phyloP scores from a whole-genome alignment of 2,113 vertebrate genomes.

The Acrocephalus arundinaceus region DNA sequence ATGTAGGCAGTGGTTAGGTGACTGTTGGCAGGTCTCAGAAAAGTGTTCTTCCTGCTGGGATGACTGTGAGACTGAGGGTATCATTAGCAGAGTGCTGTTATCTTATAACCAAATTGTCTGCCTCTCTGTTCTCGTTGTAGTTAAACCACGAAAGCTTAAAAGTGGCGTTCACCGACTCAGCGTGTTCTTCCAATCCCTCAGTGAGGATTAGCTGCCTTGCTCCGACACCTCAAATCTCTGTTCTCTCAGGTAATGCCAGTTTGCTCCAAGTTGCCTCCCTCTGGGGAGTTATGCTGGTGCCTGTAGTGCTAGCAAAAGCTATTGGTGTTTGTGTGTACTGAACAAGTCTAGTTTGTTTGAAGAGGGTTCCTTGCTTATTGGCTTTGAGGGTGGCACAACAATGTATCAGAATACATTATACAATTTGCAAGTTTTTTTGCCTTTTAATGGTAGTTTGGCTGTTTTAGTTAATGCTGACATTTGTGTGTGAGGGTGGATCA shows the following conservation, averaged over 20 bases:
- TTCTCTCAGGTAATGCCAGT: conserved; percentile 60
- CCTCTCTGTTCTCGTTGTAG: conserved; percentile 16
- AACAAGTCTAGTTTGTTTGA: not conserved
- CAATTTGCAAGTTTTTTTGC: not conserved
- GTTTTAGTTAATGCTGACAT: not conserved
- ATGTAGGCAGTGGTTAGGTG: not conserved
- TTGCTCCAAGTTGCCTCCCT: not conserved
- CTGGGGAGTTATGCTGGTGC: not conserved
- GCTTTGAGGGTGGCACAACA: not conserved
- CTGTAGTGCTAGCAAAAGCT: not conserved
- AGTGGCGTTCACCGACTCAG: not conserved
- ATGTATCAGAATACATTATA: not conserved
- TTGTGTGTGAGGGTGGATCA: not conserved
- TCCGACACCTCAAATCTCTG: conserved; percentile 34
- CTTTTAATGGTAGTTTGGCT: not conserved
- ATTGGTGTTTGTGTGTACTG: not conserved
- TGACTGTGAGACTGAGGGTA: not conserved
- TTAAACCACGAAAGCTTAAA: not conserved
- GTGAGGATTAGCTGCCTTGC: conserved; percentile 44
- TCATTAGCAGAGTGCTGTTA: not conserved
- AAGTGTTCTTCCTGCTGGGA: not conserved
- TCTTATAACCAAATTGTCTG: not conserved
- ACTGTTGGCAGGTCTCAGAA: not conserved
- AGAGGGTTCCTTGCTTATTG: not conserved
- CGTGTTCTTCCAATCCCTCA: conserved; percentile 4